Percentiles rank a stretch among this genome's conserved stretches.
Evolutionary conservation across 2,113 vertebrate genomes (phyloP).

Genomic region (Gopherus evgoodei): DNA sequence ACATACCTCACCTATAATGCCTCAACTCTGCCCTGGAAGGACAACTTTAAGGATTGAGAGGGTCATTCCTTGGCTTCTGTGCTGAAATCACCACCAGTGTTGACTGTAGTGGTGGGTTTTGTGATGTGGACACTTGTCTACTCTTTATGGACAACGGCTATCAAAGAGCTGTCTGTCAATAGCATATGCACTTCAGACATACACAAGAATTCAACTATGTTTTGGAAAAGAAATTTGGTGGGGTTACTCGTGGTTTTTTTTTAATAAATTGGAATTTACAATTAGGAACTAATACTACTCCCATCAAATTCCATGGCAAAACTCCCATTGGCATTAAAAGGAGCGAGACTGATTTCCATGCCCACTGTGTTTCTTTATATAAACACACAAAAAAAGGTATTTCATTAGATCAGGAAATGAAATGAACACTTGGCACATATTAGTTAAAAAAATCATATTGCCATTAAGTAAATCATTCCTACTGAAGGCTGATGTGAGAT

Average conservation of each 20-base stretch:
- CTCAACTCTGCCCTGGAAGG: too few relatives aligned
- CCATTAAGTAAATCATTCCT: background rate
- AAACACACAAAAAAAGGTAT: background rate
- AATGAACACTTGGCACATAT: too few relatives aligned
- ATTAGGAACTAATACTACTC: accelerated
- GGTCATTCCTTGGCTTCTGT: background rate
- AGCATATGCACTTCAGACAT: background rate
- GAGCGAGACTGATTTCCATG: too few relatives aligned
- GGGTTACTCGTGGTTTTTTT: background rate
- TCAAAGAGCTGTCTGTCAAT: background rate
- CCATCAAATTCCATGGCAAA: background rate
- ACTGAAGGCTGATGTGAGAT: background rate
- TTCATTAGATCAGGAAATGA: background rate
- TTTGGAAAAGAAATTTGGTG: background rate
- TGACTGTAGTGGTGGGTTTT: background rate
- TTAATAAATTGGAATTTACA: accelerated
- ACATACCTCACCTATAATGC: too few relatives aligned
- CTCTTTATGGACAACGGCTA: background rate
- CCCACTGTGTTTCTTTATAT: too few relatives aligned
- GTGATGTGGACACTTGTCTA: background rate
- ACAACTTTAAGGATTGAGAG: too few relatives aligned
- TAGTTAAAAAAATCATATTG: too few relatives aligned
- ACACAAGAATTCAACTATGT: background rate
- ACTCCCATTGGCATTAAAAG: too few relatives aligned
- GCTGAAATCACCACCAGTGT: background rate